These are phyloP conservation scores for Neodiprion lecontei DNA, from an alignment of 1,140 invertebrate species.

Conservation along the genomic window DNA sequence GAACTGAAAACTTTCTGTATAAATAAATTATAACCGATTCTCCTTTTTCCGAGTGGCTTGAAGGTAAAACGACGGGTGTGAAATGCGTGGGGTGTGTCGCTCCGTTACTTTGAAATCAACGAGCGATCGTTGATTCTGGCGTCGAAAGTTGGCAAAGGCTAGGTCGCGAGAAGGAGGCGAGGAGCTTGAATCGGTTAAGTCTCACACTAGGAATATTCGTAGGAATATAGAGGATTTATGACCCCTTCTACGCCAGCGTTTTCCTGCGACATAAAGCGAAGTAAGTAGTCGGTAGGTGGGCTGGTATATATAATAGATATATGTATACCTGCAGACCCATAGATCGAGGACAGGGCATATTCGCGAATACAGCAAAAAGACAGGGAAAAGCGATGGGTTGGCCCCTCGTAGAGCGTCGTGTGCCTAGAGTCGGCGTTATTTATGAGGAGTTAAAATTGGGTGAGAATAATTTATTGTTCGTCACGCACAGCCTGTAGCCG, in stretches of 20 bases:
- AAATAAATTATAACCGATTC: no score
- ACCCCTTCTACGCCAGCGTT: background rate
- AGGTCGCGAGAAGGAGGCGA: no score
- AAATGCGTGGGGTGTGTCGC: no score
- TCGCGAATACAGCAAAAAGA: slow-evolving; percentile 24
- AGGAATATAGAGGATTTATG: background rate
- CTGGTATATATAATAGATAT: background rate
- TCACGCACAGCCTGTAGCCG: slow-evolving; percentile 18
- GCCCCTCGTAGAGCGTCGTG: background rate
- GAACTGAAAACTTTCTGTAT: no score
- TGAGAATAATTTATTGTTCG: slow-evolving; percentile 33
- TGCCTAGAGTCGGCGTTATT: slow-evolving; percentile 23
- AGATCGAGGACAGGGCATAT: background rate
- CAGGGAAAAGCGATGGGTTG: slow-evolving; percentile 12
- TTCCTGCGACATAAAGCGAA: slow-evolving; percentile 7
- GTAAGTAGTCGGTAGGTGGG: background rate
- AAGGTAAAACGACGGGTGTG: no score
- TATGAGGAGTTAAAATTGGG: slow-evolving; percentile 31
- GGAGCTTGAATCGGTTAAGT: no score
- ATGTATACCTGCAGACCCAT: background rate
- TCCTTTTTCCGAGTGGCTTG: no score
- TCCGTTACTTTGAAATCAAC: no score
- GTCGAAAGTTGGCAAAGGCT: no score
- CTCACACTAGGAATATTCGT: background rate
- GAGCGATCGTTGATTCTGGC: no score